Percentiles rank a stretch among this genome's conserved stretches.
Conservation (phyloP, 64 coral and sea anemone genomes). For the Stichodactyla helianthus region DNA sequence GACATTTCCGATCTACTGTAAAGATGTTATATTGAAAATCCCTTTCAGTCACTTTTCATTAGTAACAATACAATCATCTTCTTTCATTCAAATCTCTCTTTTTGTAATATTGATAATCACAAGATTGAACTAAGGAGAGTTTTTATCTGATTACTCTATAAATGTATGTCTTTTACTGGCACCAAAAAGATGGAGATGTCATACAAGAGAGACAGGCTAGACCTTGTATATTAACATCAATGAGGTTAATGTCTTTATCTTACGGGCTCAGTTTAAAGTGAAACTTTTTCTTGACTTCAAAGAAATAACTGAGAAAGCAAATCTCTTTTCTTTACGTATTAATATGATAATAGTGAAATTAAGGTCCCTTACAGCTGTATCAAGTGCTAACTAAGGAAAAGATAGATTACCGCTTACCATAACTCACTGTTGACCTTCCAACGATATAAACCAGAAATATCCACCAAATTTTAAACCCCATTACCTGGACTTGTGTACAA, state of each 20-base stretch:
- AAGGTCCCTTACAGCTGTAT: background rate
- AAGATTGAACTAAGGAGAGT: background rate
- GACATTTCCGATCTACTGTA: background rate
- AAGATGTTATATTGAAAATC: background rate
- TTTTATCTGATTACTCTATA: background rate
- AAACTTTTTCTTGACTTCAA: background rate
- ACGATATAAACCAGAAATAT: background rate
- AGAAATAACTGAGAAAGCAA: background rate
- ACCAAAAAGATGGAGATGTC: background rate
- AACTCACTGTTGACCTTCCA: background rate
- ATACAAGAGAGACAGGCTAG: background rate
- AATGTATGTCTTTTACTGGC: background rate
- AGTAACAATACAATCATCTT: background rate
- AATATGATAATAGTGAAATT: background rate
- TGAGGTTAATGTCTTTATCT: background rate
- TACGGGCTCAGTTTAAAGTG: background rate
- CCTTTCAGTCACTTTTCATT: background rate
- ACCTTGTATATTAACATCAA: background rate
- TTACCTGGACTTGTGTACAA: background rate
- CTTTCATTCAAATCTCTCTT: background rate
- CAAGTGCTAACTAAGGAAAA: background rate
- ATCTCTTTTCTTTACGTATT: background rate
- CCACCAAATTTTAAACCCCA: background rate
- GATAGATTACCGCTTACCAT: background rate
- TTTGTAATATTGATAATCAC: background rate